Base-by-base conservation (phyloP, 2,888 invertebrate genomes). In the Strigamia transsilvanica region DNA sequence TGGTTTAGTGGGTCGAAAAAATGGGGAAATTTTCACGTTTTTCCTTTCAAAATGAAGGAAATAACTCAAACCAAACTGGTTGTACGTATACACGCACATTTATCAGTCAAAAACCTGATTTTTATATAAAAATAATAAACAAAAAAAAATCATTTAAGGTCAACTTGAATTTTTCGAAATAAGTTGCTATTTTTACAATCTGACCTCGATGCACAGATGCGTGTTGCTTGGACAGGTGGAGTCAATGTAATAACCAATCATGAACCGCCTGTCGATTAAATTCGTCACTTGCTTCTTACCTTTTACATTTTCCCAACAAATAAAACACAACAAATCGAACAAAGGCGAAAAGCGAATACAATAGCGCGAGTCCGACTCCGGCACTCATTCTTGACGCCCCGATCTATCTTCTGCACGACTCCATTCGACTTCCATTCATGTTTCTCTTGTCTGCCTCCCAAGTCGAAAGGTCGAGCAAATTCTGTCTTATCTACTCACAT, bases 241-340 rank as follows among this genome's bases (percentile, higher is more conserved):
- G 73, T 32, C 73, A 3, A 51, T 18, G 51, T 51, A 51, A 51
- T 18, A 56, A 9, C 73, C 73, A 73, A 73, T 73, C 73, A 73
- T 73, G 32, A 73, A 73, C 23, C 73, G 73, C 73, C 23, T 73
- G 73, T 73, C 73, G 32, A 73, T 73, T 73, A 73, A 23, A 23
- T 12, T n/a, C 32, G 13, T 73, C 73, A 73, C 10, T 21, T 23
- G 9, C 0, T 13, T n/a, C 73, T 73, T 27, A 73, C 73, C 73
- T 27, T 73, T 73, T 15, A 7, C 15, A 32, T 27, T 32, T 73
- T 7, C 13, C 73, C 12, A 32, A 23, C 61, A n/a, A 66, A 18
- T 21, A 21, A 66, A 66, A 66, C 13, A 56, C 18, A 6, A 18
- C 18, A 7, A 38, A 56, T 18, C n/a, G 32, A 27, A 73, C 5